Conservation (phyloP, 2,888 invertebrate species). For the Linnaemya tessellans region DNA sequence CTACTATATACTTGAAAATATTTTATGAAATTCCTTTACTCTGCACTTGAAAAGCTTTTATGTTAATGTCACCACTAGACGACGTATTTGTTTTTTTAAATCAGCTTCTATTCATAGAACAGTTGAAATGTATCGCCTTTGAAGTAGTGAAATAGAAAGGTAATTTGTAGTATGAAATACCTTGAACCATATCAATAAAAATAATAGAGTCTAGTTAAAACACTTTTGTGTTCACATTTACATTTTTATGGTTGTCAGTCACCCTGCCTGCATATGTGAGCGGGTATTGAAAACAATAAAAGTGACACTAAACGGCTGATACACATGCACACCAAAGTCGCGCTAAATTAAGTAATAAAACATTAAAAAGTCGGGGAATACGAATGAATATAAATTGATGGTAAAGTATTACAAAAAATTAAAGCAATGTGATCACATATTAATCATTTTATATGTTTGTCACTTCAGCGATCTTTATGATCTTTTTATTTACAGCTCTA, state of each 20-base stretch:
- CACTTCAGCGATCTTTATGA: not conserved
- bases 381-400: not conserved
- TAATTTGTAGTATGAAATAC: constrained; percentile 34
- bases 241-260: not conserved
- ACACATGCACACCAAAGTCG: not conserved
- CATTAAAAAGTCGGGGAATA: not conserved
- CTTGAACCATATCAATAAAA: constrained; percentile 54
- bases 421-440: too few relatives aligned
- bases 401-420: not conserved
- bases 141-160: constrained; percentile 36
- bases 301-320: not conserved
- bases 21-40: constrained; percentile 23
- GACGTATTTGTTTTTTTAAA: constrained; percentile 3
- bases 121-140: constrained; percentile 16
- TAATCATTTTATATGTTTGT: not conserved
- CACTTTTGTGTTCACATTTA: not conserved
- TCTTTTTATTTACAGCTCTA: too few relatives aligned
- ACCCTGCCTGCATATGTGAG: not conserved
- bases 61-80: constrained; percentile 47
- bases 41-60: constrained; percentile 48
- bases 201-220: constrained; percentile 41
- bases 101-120: constrained; percentile 40
- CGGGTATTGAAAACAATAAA: constrained; percentile 10
- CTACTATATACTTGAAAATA: not conserved
- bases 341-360: not conserved